Conservation (phyloP, 2,888 invertebrate genomes). For the Agonopterix heracliana region DNA sequence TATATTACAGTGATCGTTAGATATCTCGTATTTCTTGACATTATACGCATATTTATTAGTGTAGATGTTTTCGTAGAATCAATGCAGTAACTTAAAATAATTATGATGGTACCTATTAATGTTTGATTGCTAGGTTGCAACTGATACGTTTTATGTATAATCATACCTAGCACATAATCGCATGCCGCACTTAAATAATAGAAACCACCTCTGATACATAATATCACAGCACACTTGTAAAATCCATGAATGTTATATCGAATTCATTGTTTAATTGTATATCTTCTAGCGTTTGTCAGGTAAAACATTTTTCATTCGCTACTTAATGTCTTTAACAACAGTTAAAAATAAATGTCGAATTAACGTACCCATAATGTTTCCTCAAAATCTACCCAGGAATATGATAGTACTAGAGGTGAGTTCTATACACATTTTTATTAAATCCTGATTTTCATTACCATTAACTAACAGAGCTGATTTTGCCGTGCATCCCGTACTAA, state of each 20-base stretch:
- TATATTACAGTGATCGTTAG: no score
- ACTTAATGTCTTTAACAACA: slow-evolving; percentile 8
- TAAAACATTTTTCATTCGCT: slow-evolving; percentile 63
- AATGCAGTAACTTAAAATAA: not conserved
- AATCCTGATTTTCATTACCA: slow-evolving; percentile 24
- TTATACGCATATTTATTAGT: not conserved
- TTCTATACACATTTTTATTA: slow-evolving; percentile 43
- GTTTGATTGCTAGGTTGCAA: slow-evolving; percentile 50
- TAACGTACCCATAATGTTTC: slow-evolving; percentile 13
- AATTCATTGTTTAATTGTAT: slow-evolving; percentile 28
- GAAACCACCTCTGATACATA: slow-evolving; percentile 65
- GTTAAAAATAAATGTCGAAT: slow-evolving; percentile 3
- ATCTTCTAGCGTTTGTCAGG: slow-evolving; percentile 82
- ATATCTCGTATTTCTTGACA: not conserved
- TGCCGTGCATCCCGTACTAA: slow-evolving; percentile 28
- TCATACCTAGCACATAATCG: slow-evolving; percentile 38
- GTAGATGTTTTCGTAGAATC: not conserved
- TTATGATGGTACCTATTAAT: slow-evolving; percentile 23
- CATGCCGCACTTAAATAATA: slow-evolving; percentile 46
- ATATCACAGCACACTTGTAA: slow-evolving; percentile 52
- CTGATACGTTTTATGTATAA: slow-evolving; percentile 14
- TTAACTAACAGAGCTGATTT: slow-evolving; percentile 24
- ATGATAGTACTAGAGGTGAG: slow-evolving; percentile 58
- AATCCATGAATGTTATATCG: slow-evolving; percentile 61
- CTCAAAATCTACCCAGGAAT: slow-evolving; percentile 33